phyloP scores from a whole-genome alignment of 1,140 invertebrate species.

The Drosophila quadrilineata region DNA sequence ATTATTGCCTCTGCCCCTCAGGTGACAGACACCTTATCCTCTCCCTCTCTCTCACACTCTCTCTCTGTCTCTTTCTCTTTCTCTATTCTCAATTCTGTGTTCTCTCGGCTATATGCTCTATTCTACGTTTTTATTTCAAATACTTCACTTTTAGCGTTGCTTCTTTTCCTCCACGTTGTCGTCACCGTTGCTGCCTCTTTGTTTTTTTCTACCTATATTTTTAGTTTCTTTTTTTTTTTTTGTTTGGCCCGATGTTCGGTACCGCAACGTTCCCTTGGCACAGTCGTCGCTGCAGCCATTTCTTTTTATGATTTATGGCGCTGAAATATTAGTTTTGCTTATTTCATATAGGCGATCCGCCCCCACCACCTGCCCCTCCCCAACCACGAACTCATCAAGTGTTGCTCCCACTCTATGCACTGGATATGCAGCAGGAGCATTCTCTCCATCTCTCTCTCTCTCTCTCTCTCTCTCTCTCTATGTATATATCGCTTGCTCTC shows the following conservation, averaged over 20 bases:
- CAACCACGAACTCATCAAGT: no score
- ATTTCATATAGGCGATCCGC: slow-evolving; percentile 56
- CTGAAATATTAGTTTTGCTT: slow-evolving; percentile 76
- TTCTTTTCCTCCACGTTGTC: neutral
- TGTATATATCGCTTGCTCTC: neutral
- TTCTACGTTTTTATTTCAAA: slow-evolving; percentile 20
- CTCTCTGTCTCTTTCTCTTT: neutral
- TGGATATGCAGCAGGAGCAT: no score
- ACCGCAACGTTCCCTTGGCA: no score
- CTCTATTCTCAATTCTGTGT: neutral
- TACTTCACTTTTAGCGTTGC: slow-evolving; percentile 6
- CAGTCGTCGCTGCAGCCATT: slow-evolving; percentile 44
- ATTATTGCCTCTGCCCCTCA: no score
- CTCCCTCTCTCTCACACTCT: neutral
- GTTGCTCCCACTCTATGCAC: no score
- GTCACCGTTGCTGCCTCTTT: neutral
- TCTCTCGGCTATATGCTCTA: neutral
- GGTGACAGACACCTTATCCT: no score
- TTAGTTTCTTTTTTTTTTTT: no score
- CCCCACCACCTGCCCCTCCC: neutral
- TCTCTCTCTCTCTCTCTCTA: neutral
- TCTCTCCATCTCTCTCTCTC: no score
- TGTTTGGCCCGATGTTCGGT: no score
- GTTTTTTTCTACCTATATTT: slow-evolving; percentile 2
- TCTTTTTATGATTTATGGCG: slow-evolving; percentile 74